Evolutionary conservation across 2,888 invertebrate species (phyloP), one percentile per base, ranked within the genome.

Genomic region (Pterobdella sp.): DNA sequence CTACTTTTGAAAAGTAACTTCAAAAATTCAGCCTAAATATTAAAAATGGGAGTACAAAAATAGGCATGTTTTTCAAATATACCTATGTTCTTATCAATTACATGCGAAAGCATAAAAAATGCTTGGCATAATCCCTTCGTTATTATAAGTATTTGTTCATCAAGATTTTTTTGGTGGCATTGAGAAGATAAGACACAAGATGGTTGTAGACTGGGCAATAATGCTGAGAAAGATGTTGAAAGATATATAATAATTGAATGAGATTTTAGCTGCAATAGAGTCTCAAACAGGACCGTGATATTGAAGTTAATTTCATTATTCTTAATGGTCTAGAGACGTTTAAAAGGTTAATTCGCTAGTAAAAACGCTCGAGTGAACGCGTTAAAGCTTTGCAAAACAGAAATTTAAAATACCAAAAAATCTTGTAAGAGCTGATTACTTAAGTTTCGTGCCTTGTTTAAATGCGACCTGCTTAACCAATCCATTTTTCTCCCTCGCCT

Each of bases 101-200:
- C 42, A 7, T 42, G 18, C 42, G 18, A 42, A 7, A 18, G 18
- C 7, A 42, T 42, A 42, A 42, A 18, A 14, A 42, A 42, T 42
- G 18, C 42, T 42, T 42, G 10, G 26, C n/a, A 56, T 56, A 56
- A 56, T 56, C 60, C n/a, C 60, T 22, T 56, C 60, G n/a, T 56
- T 56, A 56, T 56, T 56, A n/a, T 56, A 56, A 56, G 18, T 26
- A 56, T 56, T 56, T 18, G 3, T 56, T 56, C 26, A 56, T 56
- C 60, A n/a, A 56, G n/a, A 7, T 56, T 22, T 56, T 22, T 56
- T 56, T 56, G 60, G 3, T 22, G 60, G n/a, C 4, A n/a, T 4
- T 4, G n/a, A n/a, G n/a, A 18, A n/a, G 18, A 56, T 26, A n/a
- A 26, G 7, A 14, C 18, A 18, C n/a, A 56, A n/a, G n/a, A n/a